Evolutionary conservation across 2,797 vertebrate species (phyloP).

Genomic region (Podarcis siculus): DNA sequence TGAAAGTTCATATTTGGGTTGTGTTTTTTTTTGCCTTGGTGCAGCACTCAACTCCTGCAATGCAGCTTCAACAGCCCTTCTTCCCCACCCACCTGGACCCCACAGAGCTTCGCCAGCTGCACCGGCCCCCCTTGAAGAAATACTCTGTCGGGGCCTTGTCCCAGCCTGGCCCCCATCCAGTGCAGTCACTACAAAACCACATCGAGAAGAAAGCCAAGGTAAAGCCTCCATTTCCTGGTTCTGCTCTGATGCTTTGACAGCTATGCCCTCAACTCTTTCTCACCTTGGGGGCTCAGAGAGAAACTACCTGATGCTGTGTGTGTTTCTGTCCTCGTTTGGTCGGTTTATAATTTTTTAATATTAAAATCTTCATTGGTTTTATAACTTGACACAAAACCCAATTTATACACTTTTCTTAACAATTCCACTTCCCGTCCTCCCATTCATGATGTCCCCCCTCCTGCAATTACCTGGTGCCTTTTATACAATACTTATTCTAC

Average conservation of each 20-base stretch:
- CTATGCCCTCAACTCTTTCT: no score
- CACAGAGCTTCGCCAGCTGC: slow-evolving; percentile 96
- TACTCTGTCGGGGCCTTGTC: slow-evolving; percentile 95
- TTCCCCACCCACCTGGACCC: slow-evolving; percentile 99
- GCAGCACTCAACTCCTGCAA: slow-evolving; percentile 95
- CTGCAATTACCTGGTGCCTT: no score
- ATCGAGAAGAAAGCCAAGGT: slow-evolving; percentile 99
- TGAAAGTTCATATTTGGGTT: no score
- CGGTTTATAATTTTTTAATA: no score
- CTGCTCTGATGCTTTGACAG: neutral
- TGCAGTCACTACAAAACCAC: slow-evolving; percentile 93
- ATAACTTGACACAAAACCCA: no score
- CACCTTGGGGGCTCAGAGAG: neutral
- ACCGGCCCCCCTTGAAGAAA: slow-evolving; percentile 93
- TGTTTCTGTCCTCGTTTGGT: neutral
- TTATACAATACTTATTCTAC: no score
- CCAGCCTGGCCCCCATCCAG: slow-evolving; percentile 91
- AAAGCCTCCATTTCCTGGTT: neutral
- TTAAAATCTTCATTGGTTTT: no score
- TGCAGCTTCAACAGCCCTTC: slow-evolving; percentile 97
- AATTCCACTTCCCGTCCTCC: no score
- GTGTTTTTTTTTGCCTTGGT: neutral
- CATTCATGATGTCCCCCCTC: no score
- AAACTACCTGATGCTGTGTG: no score
- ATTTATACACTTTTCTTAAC: no score